These are phyloP conservation scores for Tyria jacobaeae DNA, from an alignment of 2,888 invertebrate species.

Conservation along the genomic window DNA sequence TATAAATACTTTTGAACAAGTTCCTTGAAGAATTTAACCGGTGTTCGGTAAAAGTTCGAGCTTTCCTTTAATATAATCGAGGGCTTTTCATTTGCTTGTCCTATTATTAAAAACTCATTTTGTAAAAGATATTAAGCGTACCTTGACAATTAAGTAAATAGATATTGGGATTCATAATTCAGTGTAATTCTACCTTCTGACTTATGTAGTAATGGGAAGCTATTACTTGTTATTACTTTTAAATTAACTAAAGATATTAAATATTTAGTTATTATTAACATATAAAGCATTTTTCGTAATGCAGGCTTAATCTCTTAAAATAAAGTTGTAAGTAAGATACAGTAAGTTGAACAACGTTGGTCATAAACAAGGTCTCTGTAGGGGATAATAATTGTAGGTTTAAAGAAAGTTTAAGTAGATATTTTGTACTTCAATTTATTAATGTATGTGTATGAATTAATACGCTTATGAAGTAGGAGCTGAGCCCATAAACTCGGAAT, in stretches of 20 bases:
- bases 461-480: neutral
- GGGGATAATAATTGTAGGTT: neutral
- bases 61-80: constrained; percentile 67
- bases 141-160: constrained; percentile 53
- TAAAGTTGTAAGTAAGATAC: no score
- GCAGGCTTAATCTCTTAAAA: neutral
- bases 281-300: neutral
- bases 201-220: constrained; percentile 20
- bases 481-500: no score
- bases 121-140: constrained; percentile 59
- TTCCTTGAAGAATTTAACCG: constrained; percentile 71
- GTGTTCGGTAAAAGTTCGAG: constrained; percentile 72
- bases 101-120: constrained; percentile 79
- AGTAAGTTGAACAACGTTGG: neutral
- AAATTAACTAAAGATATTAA: neutral
- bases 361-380: neutral
- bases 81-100: constrained; percentile 71
- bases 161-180: constrained; percentile 36
- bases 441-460: neutral
- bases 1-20: constrained; percentile 72
- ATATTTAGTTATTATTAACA: neutral
- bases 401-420: neutral
- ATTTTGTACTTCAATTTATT: neutral
- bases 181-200: constrained; percentile 35
- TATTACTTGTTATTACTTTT: constrained; percentile 16